phyloP scores from a whole-genome alignment of 2,888 invertebrate species.

The Cosmia pyralina region DNA sequence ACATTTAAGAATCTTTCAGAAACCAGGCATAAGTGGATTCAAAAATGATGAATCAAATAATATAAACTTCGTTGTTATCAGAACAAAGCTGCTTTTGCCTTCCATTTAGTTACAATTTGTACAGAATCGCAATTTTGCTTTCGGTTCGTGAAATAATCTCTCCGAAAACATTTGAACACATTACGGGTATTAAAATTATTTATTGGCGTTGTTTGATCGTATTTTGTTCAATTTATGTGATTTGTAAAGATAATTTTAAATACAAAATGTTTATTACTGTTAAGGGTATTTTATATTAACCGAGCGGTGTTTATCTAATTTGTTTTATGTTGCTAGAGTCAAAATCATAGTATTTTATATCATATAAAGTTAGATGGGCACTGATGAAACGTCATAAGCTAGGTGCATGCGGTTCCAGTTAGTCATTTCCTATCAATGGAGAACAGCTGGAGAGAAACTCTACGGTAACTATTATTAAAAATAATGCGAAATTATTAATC shows the following conservation, averaged over 20 bases:
- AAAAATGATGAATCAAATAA: slow-evolving; percentile 25
- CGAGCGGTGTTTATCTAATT: not conserved
- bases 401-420: too few relatives aligned
- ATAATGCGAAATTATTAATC: too few relatives aligned
- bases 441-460: too few relatives aligned
- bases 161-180: slow-evolving; percentile 33
- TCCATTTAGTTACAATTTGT: slow-evolving; percentile 25
- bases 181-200: slow-evolving; percentile 47
- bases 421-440: too few relatives aligned
- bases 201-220: slow-evolving; percentile 42
- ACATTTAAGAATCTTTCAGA: too few relatives aligned
- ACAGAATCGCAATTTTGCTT: slow-evolving; percentile 23
- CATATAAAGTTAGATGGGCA: too few relatives aligned
- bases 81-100: slow-evolving; percentile 26
- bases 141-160: slow-evolving; percentile 28
- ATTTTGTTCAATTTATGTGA: slow-evolving; percentile 22
- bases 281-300: not conserved
- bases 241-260: slow-evolving; percentile 12
- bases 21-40: slow-evolving; percentile 5
- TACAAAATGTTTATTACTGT: not conserved
- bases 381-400: too few relatives aligned
- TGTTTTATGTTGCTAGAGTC: not conserved
- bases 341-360: too few relatives aligned
- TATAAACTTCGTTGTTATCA: slow-evolving; percentile 28
- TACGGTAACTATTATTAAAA: too few relatives aligned